Evolutionary conservation across 2,113 vertebrate genomes (phyloP), one percentile per base, ranked within the genome.

Genomic region (Pyxicephalus adspersus): DNA sequence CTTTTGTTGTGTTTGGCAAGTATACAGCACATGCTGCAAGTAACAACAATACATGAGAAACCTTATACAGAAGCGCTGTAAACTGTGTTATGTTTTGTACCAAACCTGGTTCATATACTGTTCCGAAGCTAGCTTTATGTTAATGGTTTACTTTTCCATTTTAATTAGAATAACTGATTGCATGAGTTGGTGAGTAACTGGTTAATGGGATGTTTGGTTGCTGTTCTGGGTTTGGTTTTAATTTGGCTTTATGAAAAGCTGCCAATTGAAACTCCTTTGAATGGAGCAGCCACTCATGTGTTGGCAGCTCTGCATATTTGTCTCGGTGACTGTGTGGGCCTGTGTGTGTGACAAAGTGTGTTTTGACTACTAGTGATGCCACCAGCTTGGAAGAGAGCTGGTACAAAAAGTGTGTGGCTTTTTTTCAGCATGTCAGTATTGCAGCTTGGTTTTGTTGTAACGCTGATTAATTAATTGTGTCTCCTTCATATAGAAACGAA

Each of bases 251-350:
- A 81, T 81, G 79, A 81, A 81, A 81, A 74, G 79, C 79, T 81
- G 79, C 79, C 79, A 81, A 74, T 81, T 74, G 70, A 74, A 81
- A 74, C 77, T 81, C 50, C 55, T 73, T 81, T 81, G 68, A 81
- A 81, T 81, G 70, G 70, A 45, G 70, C 68, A 81, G 79, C 60
- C 70, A 74, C 79, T 81, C 61, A 61, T 72, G 60, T 38, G 70
- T 74, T 81, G 79, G 79, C 79, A 81, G 79, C 79, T 74, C 60
- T 50, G 29, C 79, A 38, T 74, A 81, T 81, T 74, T 81, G 70
- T 74, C 67, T 63, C 68, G 51, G 79, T 65, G 79, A 81, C 79
- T 81, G 61, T 81, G 79, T 74, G 71, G 79, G 60, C 70, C 60
- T 74, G 31, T 81, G 79, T 71, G 57, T 73, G 79, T 81, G 79